These are phyloP conservation scores for Diaphora mendica DNA, from an alignment of 2,888 invertebrate species.

Conservation along the genomic window DNA sequence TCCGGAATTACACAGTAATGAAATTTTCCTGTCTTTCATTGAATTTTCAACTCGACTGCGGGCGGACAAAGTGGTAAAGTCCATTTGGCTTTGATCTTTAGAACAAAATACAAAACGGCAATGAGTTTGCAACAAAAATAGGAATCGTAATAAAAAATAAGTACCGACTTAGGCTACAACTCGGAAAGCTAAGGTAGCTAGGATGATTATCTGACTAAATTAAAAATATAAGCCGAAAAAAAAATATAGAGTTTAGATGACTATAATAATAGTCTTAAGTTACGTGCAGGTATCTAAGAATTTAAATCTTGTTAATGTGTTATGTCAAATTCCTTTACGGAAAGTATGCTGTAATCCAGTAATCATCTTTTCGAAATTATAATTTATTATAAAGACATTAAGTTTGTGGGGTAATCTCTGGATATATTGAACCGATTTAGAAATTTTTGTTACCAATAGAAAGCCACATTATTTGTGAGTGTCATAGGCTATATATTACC, in stretches of 20 bases:
- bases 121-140: neutral
- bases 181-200: neutral
- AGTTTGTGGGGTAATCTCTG: too few species aligned
- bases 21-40: neutral
- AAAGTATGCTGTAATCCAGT: too few species aligned
- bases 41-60: constrained; percentile 12
- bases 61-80: neutral
- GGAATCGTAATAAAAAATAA: neutral
- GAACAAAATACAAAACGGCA: neutral
- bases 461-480: too few species aligned
- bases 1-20: neutral
- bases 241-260: too few species aligned
- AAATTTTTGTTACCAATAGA: too few species aligned
- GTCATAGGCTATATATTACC: too few species aligned
- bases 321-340: neutral
- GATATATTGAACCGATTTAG: too few species aligned
- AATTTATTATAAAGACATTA: too few species aligned
- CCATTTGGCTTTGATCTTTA: neutral
- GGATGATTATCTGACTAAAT: neutral
- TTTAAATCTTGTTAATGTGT: neutral
- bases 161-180: neutral
- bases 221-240: neutral
- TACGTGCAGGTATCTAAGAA: too few species aligned
- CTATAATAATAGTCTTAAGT: too few species aligned
- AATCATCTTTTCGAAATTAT: too few species aligned